A percentile compares a stretch with the other conserved stretches of the same genome.
Conservation (phyloP, 2,888 invertebrate genomes). For the Cyclophora albipunctata region DNA sequence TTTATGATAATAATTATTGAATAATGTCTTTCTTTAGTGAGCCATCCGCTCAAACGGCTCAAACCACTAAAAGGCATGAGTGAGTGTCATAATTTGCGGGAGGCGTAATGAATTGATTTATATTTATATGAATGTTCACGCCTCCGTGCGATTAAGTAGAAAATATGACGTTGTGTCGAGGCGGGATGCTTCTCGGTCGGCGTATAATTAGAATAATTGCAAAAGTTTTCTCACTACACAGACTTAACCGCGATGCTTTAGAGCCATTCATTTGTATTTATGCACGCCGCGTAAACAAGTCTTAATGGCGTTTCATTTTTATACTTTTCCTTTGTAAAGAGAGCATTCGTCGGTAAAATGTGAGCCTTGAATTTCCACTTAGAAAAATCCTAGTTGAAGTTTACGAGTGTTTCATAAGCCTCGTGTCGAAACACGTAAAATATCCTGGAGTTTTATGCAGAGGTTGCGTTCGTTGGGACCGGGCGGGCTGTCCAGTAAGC, state of each 20-base stretch:
- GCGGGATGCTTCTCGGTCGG: slow-evolving; percentile 55
- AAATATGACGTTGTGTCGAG: slow-evolving; percentile 59
- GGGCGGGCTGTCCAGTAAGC: slow-evolving; percentile 43
- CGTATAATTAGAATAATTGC: slow-evolving; percentile 70
- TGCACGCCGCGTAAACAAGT: slow-evolving; percentile 49
- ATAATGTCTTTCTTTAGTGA: too few relatives aligned
- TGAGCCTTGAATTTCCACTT: slow-evolving; percentile 29
- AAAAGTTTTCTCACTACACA: slow-evolving; percentile 59
- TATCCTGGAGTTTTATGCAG: slow-evolving; percentile 53
- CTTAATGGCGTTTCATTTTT: slow-evolving; percentile 41
- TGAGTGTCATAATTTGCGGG: slow-evolving; percentile 37
- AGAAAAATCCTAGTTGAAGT: slow-evolving; percentile 47
- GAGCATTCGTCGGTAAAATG: slow-evolving; percentile 25
- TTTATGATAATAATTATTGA: too few relatives aligned
- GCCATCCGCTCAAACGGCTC: background rate
- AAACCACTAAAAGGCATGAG: too few relatives aligned
- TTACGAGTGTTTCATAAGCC: slow-evolving; percentile 61
- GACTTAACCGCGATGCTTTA: slow-evolving; percentile 51
- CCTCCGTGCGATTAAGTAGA: slow-evolving; percentile 62
- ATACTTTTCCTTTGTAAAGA: slow-evolving; percentile 32
- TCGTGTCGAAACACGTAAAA: slow-evolving; percentile 60
- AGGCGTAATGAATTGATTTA: slow-evolving; percentile 57
- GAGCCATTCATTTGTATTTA: slow-evolving; percentile 59
- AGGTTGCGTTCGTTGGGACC: slow-evolving; percentile 46
- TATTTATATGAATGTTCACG: slow-evolving; percentile 58